Base-by-base conservation (phyloP, 2,888 invertebrate species). In the Camponotus fellah region DNA sequence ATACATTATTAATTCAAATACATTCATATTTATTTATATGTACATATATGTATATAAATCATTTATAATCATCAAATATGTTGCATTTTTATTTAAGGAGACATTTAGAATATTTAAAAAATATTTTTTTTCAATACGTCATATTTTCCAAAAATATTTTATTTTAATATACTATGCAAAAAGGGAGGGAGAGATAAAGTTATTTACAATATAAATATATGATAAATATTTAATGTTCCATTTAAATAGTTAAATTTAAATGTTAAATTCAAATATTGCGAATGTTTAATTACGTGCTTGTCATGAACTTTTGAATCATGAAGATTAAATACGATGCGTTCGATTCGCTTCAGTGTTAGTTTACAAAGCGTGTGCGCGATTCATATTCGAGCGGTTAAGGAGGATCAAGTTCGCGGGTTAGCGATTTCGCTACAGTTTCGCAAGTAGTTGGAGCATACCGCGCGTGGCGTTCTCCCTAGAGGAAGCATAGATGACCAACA, bases 401-500 rank as follows among this genome's bases (percentile, higher is more conserved):
- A 72, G 37, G 82, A 82, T 58, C 80, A 89, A 89, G 69, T 89
- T 85, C 74, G 60, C 79, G 37, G 80, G 34, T 65, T 68, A 79
- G 66, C 84, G 85, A 88, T 89, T 87, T 87, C 77, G 14, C 76
- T 77, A 71, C 75, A 89, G 88, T 87, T 88, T 82, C 88, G 79
- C 80, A 65, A 85, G 68, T 89, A 88, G 88, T 88, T 88, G 83
- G 83, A 53, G 53, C 79, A 64, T 34, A 80, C 37, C 17, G 85
- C 85, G 49, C 58, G 32, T 37, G 66, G 66, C 74, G 34, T 62
- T 85, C 82, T 84, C 89, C 58, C 43, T 53, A 6, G 53, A 8
- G 79, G 84, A 80, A 77, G 56, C 71, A 76, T 76, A 71, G 88
- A 87, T 89, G 88, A 89, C 88, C 88, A 88, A 85, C 90, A 83